These are phyloP conservation scores for Microhierax caerulescens DNA, from an alignment of 2,797 vertebrate genomes.

Conservation along the genomic window DNA sequence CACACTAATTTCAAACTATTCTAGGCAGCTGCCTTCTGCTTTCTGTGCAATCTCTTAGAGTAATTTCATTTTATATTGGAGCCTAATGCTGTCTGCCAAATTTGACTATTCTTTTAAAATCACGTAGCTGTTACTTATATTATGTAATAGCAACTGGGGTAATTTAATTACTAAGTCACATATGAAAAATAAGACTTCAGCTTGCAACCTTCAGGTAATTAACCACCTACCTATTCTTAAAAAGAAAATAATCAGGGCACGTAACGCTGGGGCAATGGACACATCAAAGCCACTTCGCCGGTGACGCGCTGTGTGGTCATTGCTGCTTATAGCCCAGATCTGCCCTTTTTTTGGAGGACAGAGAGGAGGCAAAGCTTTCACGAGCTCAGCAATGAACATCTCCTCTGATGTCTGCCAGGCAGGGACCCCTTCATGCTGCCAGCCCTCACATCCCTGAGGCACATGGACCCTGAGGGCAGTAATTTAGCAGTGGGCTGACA, in stretches of 20 bases:
- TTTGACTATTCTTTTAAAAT: slow-evolving; percentile 33
- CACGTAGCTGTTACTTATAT: slow-evolving; percentile 7
- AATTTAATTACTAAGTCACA: not conserved
- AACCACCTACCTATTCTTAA: not conserved
- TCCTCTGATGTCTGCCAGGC: not conserved
- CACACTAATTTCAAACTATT: slow-evolving; percentile 23
- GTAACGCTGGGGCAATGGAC: not conserved
- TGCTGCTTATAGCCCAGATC: not conserved
- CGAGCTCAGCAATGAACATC: not conserved
- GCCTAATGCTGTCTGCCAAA: slow-evolving; percentile 42
- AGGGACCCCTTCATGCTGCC: rapidly evolving
- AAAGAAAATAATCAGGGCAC: not conserved
- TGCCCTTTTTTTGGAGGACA: rapidly evolving
- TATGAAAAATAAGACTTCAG: not conserved
- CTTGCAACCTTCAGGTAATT: not conserved
- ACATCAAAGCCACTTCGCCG: not conserved
- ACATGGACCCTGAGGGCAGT: rapidly evolving
- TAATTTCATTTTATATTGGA: too few species aligned
- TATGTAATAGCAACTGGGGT: not conserved
- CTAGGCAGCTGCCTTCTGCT: slow-evolving; percentile 43
- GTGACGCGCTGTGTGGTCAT: rapidly evolving
- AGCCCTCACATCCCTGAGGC: not conserved
- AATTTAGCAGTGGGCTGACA: not conserved
- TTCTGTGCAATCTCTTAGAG: slow-evolving; percentile 26
- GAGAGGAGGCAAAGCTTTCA: not conserved